phyloP scores from a whole-genome alignment of 2,113 vertebrate species.

The Brachirus orientalis region DNA sequence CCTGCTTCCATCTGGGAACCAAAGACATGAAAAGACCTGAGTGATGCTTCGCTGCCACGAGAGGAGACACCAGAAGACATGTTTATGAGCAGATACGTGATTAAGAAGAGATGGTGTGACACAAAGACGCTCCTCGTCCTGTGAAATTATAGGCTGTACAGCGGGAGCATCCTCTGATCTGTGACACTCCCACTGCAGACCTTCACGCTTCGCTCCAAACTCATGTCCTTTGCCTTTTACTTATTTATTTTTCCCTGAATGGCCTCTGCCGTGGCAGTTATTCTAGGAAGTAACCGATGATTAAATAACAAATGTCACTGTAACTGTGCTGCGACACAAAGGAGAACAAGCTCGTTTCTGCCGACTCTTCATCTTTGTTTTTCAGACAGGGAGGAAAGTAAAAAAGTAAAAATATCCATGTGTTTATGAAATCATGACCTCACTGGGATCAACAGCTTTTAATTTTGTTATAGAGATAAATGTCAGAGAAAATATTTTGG shows the following conservation, averaged over 20 bases:
- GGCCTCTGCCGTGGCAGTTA: background rate
- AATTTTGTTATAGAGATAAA: too few species aligned
- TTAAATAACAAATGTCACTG: background rate
- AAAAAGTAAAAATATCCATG: too few species aligned
- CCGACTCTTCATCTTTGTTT: too few species aligned
- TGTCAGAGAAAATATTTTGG: too few species aligned
- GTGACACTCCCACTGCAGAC: too few species aligned
- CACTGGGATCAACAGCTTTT: too few species aligned
- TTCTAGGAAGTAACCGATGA: conserved; percentile 24
- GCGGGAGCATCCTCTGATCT: conserved; percentile 36
- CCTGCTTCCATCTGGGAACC: conserved; percentile 39
- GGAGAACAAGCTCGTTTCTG: too few species aligned
- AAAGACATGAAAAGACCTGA: conserved; percentile 44
- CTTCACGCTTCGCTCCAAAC: background rate
- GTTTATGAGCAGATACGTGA: conserved; percentile 52
- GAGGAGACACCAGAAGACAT: conserved; percentile 28
- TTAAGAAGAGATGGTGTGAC: conserved; percentile 40
- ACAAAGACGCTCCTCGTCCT: conserved; percentile 38
- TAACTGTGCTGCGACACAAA: background rate
- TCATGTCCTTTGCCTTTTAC: background rate
- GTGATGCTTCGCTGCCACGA: conserved; percentile 29
- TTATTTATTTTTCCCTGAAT: too few species aligned
- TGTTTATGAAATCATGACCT: too few species aligned
- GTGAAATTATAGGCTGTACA: conserved; percentile 41
- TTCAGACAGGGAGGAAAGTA: too few species aligned